A percentile compares a stretch with the other conserved stretches of the same genome.
phyloP scores from a whole-genome alignment of 2,113 vertebrate species.

The Lasiurus cinereus region DNA sequence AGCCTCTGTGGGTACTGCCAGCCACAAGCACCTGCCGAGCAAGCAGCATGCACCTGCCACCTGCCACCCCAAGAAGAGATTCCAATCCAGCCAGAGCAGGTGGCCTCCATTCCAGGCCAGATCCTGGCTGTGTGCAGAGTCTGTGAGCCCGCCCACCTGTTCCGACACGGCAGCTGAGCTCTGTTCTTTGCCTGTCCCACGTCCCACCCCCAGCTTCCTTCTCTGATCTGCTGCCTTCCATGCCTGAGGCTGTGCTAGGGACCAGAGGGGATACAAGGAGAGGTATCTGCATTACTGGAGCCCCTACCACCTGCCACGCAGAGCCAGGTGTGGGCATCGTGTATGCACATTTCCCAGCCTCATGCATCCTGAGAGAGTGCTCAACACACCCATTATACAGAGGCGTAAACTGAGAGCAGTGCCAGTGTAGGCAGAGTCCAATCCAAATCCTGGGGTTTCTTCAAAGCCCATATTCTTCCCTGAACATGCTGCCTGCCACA shows the following conservation, averaged over 20 bases:
- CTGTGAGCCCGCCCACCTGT: not conserved
- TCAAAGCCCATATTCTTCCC: not conserved
- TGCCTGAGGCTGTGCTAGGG: not conserved
- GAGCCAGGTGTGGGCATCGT: not conserved
- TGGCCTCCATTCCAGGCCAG: conserved; percentile 60
- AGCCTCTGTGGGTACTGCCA: not conserved
- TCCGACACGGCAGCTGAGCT: conserved; percentile 60
- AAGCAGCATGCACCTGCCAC: conserved; percentile 45
- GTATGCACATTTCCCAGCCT: not conserved
- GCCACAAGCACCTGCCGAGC: conserved; percentile 49
- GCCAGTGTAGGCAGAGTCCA: too few species aligned
- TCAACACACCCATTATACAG: not conserved
- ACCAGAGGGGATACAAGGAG: not conserved
- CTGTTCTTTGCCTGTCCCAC: not conserved
- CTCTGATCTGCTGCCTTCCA: not conserved
- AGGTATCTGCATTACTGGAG: not conserved
- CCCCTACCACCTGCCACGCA: not conserved
- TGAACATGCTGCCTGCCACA: not conserved
- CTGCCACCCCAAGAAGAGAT: conserved; percentile 54
- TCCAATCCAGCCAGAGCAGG: conserved; percentile 44
- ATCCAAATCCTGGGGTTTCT: not conserved
- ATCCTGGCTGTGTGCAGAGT: conserved; percentile 8
- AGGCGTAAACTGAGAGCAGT: not conserved
- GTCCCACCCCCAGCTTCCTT: conserved; percentile 51
- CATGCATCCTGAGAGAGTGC: not conserved